Percentiles rank a stretch among this genome's conserved stretches.
Conservation (phyloP, 2,797 vertebrate species). For the Pseudopleuronectes americanus region DNA sequence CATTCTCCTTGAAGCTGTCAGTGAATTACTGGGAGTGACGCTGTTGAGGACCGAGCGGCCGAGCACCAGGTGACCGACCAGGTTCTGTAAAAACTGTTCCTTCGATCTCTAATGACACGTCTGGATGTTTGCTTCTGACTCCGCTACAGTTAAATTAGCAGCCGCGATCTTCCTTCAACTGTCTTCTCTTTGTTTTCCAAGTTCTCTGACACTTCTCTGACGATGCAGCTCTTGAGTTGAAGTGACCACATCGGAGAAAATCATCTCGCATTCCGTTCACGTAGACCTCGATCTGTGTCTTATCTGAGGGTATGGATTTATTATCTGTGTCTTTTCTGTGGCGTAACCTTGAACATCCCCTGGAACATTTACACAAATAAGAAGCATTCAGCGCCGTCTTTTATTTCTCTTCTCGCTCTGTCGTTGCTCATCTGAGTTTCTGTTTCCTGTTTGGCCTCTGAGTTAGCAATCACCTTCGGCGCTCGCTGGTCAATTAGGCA, state of each 20-base stretch:
- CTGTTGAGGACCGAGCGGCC: slow-evolving; percentile 43
- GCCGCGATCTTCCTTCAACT: too few species aligned
- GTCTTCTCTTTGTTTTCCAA: too few species aligned
- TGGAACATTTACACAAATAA: neutral
- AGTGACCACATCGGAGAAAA: too few species aligned
- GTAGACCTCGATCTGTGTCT: too few species aligned
- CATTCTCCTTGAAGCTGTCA: slow-evolving; percentile 29
- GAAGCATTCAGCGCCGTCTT: neutral
- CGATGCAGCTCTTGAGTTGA: too few species aligned
- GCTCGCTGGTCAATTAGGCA: neutral
- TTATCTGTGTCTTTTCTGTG: too few species aligned
- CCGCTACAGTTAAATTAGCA: neutral
- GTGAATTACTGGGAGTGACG: slow-evolving; percentile 20
- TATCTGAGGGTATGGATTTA: too few species aligned
- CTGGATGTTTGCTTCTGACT: neutral
- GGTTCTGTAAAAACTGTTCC: slow-evolving; percentile 53
- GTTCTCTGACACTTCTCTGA: too few species aligned
- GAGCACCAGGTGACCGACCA: slow-evolving; percentile 53
- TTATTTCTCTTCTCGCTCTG: neutral
- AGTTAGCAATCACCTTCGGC: slow-evolving; percentile 8
- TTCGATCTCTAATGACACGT: slow-evolving; percentile 14
- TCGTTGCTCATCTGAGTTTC: neutral
- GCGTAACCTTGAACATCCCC: too few species aligned
- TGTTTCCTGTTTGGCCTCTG: slow-evolving; percentile 18
- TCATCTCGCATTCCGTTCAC: neutral